Conservation (phyloP, 2,113 vertebrate genomes). For the Periophthalmus modestus region DNA sequence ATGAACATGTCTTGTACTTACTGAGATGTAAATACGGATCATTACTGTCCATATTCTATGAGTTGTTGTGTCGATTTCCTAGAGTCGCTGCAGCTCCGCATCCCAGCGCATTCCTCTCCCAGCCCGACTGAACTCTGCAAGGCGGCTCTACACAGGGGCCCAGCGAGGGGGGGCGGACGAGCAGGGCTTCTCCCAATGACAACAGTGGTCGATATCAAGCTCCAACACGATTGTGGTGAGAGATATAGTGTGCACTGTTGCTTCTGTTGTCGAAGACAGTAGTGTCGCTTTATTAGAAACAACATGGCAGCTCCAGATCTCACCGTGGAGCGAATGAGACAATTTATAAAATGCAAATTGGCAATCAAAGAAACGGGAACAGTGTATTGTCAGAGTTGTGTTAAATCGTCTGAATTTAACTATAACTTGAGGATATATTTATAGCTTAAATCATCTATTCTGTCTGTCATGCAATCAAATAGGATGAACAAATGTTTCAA, state of each 20-base stretch:
- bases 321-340: too few species aligned
- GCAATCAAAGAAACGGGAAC: too few species aligned
- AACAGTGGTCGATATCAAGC: conserved; percentile 69
- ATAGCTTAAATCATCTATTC: too few species aligned
- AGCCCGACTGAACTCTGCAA: conserved; percentile 65
- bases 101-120: conserved; percentile 76
- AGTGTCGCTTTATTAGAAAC: background rate
- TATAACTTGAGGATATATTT: too few species aligned
- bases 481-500: too few species aligned
- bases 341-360: too few species aligned
- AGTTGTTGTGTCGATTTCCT: conserved; percentile 65
- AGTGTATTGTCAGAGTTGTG: too few species aligned
- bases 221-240: conserved; percentile 53
- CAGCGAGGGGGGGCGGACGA: conserved; percentile 66
- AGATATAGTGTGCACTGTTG: conserved; percentile 43
- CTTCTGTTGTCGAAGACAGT: conserved; percentile 15
- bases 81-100: conserved; percentile 68
- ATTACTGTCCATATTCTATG: conserved; percentile 75
- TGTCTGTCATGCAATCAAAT: too few species aligned
- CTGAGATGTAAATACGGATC: conserved; percentile 78
- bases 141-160: conserved; percentile 73
- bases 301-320: too few species aligned
- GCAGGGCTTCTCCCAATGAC: conserved; percentile 76
- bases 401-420: too few species aligned
- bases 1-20: conserved; percentile 61